Conservation (phyloP, 1,140 invertebrate genomes). For the Idris sp. region DNA sequence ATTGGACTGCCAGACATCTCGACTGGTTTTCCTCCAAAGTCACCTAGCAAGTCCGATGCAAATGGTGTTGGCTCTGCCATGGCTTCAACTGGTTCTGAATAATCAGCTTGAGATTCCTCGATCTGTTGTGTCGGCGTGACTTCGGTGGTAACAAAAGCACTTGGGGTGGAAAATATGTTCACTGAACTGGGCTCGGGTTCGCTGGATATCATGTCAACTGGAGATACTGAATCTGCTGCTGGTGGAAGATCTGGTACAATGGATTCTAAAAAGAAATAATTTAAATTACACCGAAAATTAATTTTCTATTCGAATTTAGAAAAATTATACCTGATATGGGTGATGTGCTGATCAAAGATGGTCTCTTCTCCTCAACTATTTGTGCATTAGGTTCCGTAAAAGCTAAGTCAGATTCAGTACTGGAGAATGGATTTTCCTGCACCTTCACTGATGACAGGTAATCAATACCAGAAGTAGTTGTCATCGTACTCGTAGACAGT, state of each 20-base stretch:
- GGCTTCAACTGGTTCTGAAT: slow-evolving; percentile 14
- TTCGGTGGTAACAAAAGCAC: slow-evolving; percentile 27
- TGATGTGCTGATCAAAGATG: slow-evolving; percentile 55
- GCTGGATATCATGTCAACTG: not conserved
- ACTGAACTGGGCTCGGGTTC: slow-evolving; percentile 16
- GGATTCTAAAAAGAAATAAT: slow-evolving; percentile 20
- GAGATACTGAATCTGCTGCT: slow-evolving; percentile 22
- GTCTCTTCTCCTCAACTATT: slow-evolving; percentile 61
- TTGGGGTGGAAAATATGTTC: slow-evolving; percentile 31
- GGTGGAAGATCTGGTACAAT: slow-evolving; percentile 39
- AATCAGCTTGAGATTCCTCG: slow-evolving; percentile 13
- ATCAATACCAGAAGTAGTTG: slow-evolving; percentile 55
- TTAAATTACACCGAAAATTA: no score
- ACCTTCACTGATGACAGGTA: slow-evolving; percentile 40
- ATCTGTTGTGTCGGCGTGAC: slow-evolving; percentile 6
- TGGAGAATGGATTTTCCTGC: slow-evolving; percentile 69
- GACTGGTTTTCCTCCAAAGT: slow-evolving; percentile 60
- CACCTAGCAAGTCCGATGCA: slow-evolving; percentile 67
- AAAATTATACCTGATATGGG: slow-evolving; percentile 54
- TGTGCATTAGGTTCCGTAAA: slow-evolving; percentile 50
- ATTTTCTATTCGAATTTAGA: no score
- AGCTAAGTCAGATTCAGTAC: slow-evolving; percentile 34
- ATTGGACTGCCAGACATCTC: slow-evolving; percentile 64
- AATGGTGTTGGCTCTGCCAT: slow-evolving; percentile 44
- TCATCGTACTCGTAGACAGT: slow-evolving; percentile 60